These are phyloP conservation scores for Eilema sororculum DNA, from an alignment of 2,888 invertebrate species.

Conservation along the genomic window DNA sequence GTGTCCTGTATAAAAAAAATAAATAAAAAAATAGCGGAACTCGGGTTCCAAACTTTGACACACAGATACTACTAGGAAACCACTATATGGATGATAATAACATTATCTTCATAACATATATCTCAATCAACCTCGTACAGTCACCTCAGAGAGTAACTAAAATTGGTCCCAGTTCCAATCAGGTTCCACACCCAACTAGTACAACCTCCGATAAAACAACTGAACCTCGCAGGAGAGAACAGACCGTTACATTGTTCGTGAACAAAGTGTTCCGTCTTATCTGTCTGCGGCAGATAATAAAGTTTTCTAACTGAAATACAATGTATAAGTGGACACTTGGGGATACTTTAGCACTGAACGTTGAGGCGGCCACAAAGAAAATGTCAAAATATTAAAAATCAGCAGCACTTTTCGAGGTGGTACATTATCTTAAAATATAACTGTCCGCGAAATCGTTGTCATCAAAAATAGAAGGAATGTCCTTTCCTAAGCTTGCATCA, in stretches of 20 bases:
- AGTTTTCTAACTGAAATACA: slow-evolving; percentile 6
- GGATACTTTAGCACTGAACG: neutral
- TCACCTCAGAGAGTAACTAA: neutral
- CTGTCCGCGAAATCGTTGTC: no score
- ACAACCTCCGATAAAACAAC: neutral
- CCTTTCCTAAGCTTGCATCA: no score
- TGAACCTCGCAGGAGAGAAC: neutral
- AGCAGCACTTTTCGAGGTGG: no score
- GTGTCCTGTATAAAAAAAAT: no score
- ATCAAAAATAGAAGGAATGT: no score
- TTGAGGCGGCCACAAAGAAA: neutral
- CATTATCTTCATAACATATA: neutral
- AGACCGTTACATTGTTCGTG: neutral
- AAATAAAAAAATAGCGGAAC: no score
- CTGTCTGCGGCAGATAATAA: slow-evolving; percentile 7
- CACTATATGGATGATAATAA: no score
- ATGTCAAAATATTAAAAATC: neutral
- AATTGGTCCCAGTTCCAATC: neutral
- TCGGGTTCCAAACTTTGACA: no score
- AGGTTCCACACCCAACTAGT: neutral
- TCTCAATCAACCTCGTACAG: neutral
- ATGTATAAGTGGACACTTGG: slow-evolving; percentile 6
- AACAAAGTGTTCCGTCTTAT: slow-evolving; percentile 3
- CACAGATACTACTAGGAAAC: no score
- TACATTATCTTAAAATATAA: no score